Base-by-base conservation (phyloP, 1,140 invertebrate genomes). In the Habropoda laboriosa region DNA sequence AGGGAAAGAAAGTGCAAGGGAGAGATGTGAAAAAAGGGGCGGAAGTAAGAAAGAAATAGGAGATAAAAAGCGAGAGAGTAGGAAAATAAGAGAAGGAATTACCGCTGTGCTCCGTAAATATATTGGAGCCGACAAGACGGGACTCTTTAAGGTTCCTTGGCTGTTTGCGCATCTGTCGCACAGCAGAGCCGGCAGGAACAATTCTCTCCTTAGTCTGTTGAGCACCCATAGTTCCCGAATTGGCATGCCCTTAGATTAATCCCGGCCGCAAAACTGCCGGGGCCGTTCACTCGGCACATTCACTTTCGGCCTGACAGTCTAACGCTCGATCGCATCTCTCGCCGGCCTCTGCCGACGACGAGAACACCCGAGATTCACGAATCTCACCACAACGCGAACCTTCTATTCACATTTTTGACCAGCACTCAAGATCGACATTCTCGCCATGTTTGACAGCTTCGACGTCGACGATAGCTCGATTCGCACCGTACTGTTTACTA, bases 91-190 rank as follows among this genome's bases (percentile, higher is more conserved):
- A 60, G 60, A 79, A 78, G 58, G 51, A 70, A 81, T 93, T 93
- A 97, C 97, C 97, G 93, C 96, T 97, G 91, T 98, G 97, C 94
- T 97, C 97, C 57, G 97, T 97, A 92, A 98, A 98, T 90, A 98
- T 97, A 93, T 98, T 98, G 70, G 96, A 96, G 87, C 96, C 96
- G 87, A 96, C 96, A 87, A 95, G 94, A 89, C 96, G 95, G 89
- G 95, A 95, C 94, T 96, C 96, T 94, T 97, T 97, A 74, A 95
- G 94, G 89, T 94, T 94, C 89, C 95, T 94, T 72, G 95, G 95
- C 92, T 96, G 95, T 91, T 94, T 95, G 90, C 95, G 94, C 51
- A 95, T 93, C 84, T 95, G 94, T 91, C 96, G 94, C 84, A 95
- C 94, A 85, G 95, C 95, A 88, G 94, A 93, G 91, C 95, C 96